Conservation (phyloP, 2,113 vertebrate species). For the Petroica traversi region DNA sequence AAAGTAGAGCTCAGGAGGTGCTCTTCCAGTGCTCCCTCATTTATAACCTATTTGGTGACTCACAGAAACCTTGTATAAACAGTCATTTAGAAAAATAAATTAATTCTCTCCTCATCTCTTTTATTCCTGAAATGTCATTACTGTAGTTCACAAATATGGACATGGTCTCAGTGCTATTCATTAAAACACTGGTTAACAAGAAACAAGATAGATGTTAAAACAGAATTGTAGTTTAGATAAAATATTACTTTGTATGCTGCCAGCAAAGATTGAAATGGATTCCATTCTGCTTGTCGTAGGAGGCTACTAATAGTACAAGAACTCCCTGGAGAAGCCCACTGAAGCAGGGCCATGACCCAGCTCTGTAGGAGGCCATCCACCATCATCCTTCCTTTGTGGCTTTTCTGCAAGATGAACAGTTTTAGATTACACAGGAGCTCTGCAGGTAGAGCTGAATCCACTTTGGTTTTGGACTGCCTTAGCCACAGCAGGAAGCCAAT, state of each 20-base stretch:
- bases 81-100: conserved; percentile 2
- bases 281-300: background rate
- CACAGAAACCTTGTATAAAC: conserved; percentile 20
- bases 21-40: background rate
- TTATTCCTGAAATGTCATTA: conserved; percentile 31
- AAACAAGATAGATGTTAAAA: background rate
- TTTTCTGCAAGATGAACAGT: background rate
- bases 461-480: background rate
- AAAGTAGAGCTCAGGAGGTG: background rate
- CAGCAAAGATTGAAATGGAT: background rate
- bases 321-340: background rate
- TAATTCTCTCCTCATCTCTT: background rate
- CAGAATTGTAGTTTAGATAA: background rate
- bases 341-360: background rate
- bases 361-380: background rate
- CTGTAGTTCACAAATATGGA: background rate
- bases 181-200: background rate
- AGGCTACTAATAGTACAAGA: background rate
- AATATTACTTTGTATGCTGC: background rate
- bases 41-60: conserved; percentile 16
- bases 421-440: conserved; percentile 6
- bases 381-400: background rate
- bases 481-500: conserved; percentile 47
- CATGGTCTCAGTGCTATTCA: background rate
- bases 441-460: conserved; percentile 13